phyloP scores from a whole-genome alignment of 2,113 vertebrate genomes.

The Oryctolagus cuniculus region DNA sequence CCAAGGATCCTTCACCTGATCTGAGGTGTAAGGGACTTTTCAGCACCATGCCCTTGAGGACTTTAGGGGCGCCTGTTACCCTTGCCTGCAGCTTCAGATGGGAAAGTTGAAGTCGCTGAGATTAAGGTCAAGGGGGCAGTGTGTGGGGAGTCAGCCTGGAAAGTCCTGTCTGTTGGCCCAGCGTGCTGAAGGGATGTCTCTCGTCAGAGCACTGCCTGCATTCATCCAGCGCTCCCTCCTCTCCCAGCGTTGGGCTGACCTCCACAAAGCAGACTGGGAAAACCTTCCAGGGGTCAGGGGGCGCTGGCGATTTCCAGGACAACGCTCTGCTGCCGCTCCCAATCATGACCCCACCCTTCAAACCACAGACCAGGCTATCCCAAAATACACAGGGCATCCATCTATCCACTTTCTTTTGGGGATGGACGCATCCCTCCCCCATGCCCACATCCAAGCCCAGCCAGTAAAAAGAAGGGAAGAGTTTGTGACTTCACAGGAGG shows the following conservation, averaged over 20 bases:
- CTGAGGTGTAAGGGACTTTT: not conserved
- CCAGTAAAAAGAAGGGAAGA: not conserved
- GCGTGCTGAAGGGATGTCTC: not conserved
- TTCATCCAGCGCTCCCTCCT: not conserved
- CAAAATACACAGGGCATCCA: not conserved
- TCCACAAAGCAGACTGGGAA: not conserved
- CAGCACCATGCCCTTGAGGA: not conserved
- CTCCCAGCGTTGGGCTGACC: not conserved
- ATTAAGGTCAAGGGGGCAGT: not conserved
- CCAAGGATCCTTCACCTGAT: no score
- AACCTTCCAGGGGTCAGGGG: not conserved
- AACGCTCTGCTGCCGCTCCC: not conserved
- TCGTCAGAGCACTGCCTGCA: no score
- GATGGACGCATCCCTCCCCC: not conserved
- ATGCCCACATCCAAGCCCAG: not conserved
- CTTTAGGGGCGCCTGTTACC: not conserved
- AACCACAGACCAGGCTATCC: constrained; percentile 6
- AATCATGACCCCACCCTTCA: not conserved
- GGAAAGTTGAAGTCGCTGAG: not conserved
- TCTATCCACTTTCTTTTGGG: not conserved
- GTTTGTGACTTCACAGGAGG: not conserved
- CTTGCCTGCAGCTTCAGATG: not conserved
- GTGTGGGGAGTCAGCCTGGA: not conserved
- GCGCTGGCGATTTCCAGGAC: not conserved
- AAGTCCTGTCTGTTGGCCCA: not conserved